Percentiles rank a stretch among this genome's conserved stretches.
phyloP scores from a whole-genome alignment of 2,797 vertebrate species.

The Poeciliopsis paucimaculata region DNA sequence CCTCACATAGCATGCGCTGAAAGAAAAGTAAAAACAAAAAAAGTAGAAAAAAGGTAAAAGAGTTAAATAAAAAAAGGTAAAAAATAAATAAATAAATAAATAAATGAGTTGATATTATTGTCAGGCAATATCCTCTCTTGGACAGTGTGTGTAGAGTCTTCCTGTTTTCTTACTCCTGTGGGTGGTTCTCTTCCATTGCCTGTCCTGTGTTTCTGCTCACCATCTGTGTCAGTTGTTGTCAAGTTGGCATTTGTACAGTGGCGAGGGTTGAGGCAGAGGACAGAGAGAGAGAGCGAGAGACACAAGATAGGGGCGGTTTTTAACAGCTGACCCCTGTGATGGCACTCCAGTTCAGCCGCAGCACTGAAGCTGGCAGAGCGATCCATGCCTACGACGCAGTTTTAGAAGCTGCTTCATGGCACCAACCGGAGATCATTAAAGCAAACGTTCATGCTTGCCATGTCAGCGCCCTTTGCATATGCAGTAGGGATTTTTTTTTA shows the following conservation, averaged over 20 bases:
- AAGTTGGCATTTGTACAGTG: conserved; percentile 76
- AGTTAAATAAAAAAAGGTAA: conserved; percentile 60
- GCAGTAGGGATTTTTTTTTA: conserved; percentile 16
- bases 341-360: conserved; percentile 59
- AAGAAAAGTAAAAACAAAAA: conserved; percentile 68
- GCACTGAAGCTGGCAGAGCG: conserved; percentile 45
- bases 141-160: conserved; percentile 78
- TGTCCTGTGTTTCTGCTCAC: conserved; percentile 80
- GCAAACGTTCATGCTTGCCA: conserved; percentile 36
- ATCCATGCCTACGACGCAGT: conserved; percentile 37
- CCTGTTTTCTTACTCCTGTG: conserved; percentile 80
- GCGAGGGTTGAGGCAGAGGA: conserved; percentile 81
- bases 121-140: conserved; percentile 74
- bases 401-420: conserved; percentile 49
- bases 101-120: conserved; percentile 72
- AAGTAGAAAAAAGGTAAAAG: conserved; percentile 68
- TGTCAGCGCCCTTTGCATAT: conserved; percentile 31
- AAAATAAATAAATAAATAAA: conserved; percentile 40
- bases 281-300: conserved; percentile 55
- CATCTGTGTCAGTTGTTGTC: conserved; percentile 78
- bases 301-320: conserved; percentile 30
- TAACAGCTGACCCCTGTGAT: conserved; percentile 65
- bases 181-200: conserved; percentile 79
- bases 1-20: conserved; percentile 89
- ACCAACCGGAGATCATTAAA: conserved; percentile 29